A percentile compares a stretch with the other conserved stretches of the same genome.
These are phyloP conservation scores for Hydractinia echinata DNA, from an alignment of 30 jellyfish, hydroid and myxozoan genomes.

Conservation along the genomic window DNA sequence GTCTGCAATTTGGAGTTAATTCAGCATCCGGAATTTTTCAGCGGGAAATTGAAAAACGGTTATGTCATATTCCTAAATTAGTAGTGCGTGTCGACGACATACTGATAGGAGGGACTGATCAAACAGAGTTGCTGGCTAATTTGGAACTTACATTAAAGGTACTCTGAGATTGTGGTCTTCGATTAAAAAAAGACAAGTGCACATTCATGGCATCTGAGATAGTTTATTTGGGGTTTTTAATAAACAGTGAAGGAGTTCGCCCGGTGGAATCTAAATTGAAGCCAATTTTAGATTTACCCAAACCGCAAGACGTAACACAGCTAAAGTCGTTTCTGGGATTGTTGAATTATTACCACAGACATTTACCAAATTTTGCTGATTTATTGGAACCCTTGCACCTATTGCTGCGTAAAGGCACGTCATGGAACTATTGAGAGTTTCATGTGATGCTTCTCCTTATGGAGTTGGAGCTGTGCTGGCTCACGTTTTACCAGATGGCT, in stretches of 20 bases:
- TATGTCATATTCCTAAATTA: conserved; percentile 31
- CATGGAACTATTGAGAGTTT: conserved; percentile 33
- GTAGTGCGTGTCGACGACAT: conserved; percentile 42
- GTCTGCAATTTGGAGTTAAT: conserved; percentile 45
- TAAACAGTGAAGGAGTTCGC: conserved; percentile 31
- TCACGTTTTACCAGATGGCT: conserved; percentile 22
- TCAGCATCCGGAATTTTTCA: conserved; percentile 54
- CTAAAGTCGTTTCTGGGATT: conserved; percentile 38
- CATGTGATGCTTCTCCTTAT: conserved; percentile 56
- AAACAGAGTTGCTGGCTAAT: conserved; percentile 14
- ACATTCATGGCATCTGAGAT: conserved; percentile 37
- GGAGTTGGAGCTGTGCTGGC: conserved; percentile 71
- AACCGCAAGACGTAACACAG: conserved; percentile 42
- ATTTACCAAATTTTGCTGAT: conserved; percentile 32
- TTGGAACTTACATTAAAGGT: conserved; percentile 18
- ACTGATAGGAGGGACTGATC: conserved; percentile 20
- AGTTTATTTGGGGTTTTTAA: conserved; percentile 34
- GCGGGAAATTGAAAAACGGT: conserved; percentile 30
- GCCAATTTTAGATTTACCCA: conserved; percentile 32
- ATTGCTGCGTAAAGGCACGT: conserved; percentile 27
- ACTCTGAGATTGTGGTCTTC: conserved; percentile 27
- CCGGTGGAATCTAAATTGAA: conserved; percentile 27
- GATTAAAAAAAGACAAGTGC: conserved; percentile 41
- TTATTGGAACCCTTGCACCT: conserved; percentile 16
- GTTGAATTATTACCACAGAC: conserved; percentile 41